These are phyloP conservation scores for Drosophila jambulina DNA, from an alignment of 1,140 invertebrate genomes.

Conservation along the genomic window DNA sequence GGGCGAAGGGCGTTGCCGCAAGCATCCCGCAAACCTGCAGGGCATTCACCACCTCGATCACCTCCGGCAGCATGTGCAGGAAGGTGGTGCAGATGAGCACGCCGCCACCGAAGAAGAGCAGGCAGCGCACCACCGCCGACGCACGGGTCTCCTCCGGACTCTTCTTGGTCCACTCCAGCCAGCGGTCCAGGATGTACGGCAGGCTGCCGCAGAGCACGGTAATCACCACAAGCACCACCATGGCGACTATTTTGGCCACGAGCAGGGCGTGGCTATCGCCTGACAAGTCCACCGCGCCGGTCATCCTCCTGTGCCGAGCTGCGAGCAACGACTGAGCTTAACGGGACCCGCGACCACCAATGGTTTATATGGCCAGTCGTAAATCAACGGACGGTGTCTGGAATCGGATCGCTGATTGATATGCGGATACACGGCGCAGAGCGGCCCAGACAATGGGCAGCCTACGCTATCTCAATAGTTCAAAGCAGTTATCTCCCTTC, in stretches of 20 bases:
- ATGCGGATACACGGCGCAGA: conserved; percentile 31
- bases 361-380: conserved; percentile 39
- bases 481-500: conserved; percentile 14
- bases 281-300: conserved; percentile 12
- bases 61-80: conserved; percentile 95
- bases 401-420: conserved; percentile 61
- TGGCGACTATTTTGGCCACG: conserved; percentile 89
- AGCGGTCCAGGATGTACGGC: conserved; percentile 89
- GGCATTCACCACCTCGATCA: conserved; percentile 88
- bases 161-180: conserved; percentile 86
- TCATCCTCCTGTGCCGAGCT: conserved; percentile 44
- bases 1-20: conserved; percentile 87
- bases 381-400: conserved; percentile 40
- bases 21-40: conserved; percentile 86
- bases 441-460: conserved; percentile 11
- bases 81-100: conserved; percentile 96
- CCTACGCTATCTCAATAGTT: not conserved
- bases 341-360: conserved; percentile 6
- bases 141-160: conserved; percentile 86
- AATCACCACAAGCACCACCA: conserved; percentile 89
- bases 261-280: conserved; percentile 83
- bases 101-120: conserved; percentile 95
- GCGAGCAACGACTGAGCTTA: conserved; percentile 36
- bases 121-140: conserved; percentile 85
- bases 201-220: conserved; percentile 89